These are phyloP conservation scores for Lontra canadensis DNA, from an alignment of 2,113 vertebrate species.

Conservation along the genomic window DNA sequence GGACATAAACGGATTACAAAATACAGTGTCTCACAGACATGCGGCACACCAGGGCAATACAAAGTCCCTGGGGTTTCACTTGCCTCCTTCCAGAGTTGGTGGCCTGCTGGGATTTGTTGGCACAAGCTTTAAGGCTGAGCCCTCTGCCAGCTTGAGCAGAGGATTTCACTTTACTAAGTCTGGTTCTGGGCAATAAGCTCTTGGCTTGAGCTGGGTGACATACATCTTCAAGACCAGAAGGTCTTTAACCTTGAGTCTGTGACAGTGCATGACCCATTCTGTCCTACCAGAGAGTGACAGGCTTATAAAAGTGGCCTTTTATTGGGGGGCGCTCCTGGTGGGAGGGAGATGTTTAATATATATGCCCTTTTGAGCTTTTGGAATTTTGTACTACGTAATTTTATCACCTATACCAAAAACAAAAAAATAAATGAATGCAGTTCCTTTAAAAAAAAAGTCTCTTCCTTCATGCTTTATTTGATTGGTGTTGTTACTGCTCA, in stretches of 20 bases:
- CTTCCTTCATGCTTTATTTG: slow-evolving; percentile 47
- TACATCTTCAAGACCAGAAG: background rate
- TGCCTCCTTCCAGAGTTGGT: background rate
- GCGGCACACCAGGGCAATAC: background rate
- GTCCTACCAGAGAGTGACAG: background rate
- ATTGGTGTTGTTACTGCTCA: slow-evolving; percentile 18
- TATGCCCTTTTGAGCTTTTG: background rate
- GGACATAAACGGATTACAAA: background rate
- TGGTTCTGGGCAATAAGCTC: background rate
- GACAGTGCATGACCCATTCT: background rate
- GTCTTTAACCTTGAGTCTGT: background rate
- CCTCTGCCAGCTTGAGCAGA: background rate
- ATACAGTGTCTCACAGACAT: background rate
- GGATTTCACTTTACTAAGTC: background rate
- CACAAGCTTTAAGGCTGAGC: background rate
- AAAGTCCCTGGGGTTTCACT: background rate
- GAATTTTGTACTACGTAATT: slow-evolving; percentile 16
- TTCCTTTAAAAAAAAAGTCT: slow-evolving; percentile 44
- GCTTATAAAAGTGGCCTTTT: slow-evolving; percentile 30
- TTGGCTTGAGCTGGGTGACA: background rate
- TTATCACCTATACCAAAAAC: slow-evolving; percentile 59
- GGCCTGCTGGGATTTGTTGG: background rate
- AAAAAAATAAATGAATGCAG: background rate
- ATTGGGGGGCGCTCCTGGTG: background rate
- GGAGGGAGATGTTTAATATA: background rate